These are phyloP conservation scores for Chrysopa pallens DNA, from an alignment of 1,140 invertebrate species.

Conservation along the genomic window DNA sequence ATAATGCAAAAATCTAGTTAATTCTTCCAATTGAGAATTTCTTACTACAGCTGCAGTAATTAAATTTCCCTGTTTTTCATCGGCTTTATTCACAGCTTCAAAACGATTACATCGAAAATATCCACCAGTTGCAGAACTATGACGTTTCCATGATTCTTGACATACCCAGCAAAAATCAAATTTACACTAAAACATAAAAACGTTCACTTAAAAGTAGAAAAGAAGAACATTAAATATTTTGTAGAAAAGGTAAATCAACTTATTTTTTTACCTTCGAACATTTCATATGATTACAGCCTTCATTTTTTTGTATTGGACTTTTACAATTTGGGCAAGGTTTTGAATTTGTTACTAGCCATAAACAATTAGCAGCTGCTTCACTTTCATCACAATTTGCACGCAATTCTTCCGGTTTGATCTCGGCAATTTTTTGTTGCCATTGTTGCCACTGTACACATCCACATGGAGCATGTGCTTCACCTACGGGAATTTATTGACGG, in stretches of 20 bases:
- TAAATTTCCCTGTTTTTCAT: conserved; percentile 37
- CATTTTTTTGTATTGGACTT: conserved; percentile 59
- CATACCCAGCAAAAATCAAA: conserved; percentile 65
- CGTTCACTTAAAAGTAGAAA: conserved; percentile 6
- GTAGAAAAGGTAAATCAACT: neutral
- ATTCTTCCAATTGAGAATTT: conserved; percentile 41
- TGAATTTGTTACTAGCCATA: conserved; percentile 57
- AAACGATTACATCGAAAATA: conserved; percentile 57
- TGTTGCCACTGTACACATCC: conserved; percentile 46
- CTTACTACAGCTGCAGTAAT: conserved; percentile 38
- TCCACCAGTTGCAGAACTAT: conserved; percentile 51
- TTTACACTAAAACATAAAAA: conserved; percentile 38
- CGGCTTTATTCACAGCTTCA: conserved; percentile 44
- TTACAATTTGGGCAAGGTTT: conserved; percentile 58
- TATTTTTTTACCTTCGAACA: conserved; percentile 42
- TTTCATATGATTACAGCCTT: conserved; percentile 65
- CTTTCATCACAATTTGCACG: conserved; percentile 34
- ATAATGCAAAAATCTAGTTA: conserved; percentile 47
- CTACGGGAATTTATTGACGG: conserved; percentile 7
- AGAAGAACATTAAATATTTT: neutral
- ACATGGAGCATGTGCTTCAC: conserved; percentile 52
- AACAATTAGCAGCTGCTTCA: conserved; percentile 48
- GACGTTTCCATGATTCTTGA: conserved; percentile 55
- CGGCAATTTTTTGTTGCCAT: conserved; percentile 43
- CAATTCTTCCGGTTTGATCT: conserved; percentile 47